Base-by-base conservation (phyloP, 2,113 vertebrate genomes). In the Holacanthus passer region DNA sequence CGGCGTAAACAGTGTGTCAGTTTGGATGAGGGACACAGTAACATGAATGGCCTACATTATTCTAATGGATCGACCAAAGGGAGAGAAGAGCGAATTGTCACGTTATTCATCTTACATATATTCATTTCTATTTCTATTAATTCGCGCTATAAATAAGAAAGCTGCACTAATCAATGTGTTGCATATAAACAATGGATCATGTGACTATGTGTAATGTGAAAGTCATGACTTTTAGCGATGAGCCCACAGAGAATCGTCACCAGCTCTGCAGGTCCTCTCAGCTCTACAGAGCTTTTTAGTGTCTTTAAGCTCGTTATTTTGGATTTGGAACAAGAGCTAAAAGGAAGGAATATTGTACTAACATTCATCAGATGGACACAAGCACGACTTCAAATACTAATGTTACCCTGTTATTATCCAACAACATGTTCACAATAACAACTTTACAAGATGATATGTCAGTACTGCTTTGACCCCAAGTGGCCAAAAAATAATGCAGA, bases 41-140 rank as follows among this genome's bases (percentile, higher is more conserved):
- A 67, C 62, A 78, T 67, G 62, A 66, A 68, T 83, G 82, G 68
- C 75, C 83, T 73, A 77, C 66, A 81, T 85, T 52, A 45, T 62
- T 53, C 20, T 35, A 62, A 68, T 31, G 37, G 62, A 68, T 31
- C 37, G 62, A 8, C 22, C 39, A 48, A 27, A 19, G 64, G 77
- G 22, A 58, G 31, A 48, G 47, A 19, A 20, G 32, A 29, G 47
- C 0, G 5, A 22, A 14, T 19, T 20, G 48, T 16, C 14, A 50
- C 41, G 41, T 73, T 39, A 17, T 27, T 73, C 41, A 32, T 60
- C n/a, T 24, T 5, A 20, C 12, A 31, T 24, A n/a, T 17, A 31
- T 60, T 50, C 29, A n/a, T 65, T 76, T 6, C 24, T 10, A 47
- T 43, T 7, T 52, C 29, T 31, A 43, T 20, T 22, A 11, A 32